Base-by-base conservation (phyloP, 2,888 invertebrate genomes). In the Sinelater perroti region DNA sequence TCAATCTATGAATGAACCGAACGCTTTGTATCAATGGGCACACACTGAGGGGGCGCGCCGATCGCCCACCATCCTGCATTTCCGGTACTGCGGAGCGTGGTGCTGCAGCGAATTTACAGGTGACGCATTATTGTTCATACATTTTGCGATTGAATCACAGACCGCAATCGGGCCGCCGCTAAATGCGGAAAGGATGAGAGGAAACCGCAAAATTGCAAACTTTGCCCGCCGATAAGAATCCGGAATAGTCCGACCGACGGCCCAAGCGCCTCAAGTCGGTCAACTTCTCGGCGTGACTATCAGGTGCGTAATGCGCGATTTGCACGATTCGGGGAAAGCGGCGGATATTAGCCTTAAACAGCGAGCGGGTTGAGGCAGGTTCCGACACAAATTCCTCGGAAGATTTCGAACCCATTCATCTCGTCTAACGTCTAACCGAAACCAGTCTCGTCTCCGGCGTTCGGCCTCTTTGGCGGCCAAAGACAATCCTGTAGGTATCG, bases 1-100 rank as follows among this genome's bases (percentile, higher is more conserved):
- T 60, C 63, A 63, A 67, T 65, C 59, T 65, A 62, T 67, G 67
- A 67, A 68, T 68, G 63, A 67, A 61, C 60, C 61, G 56, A 58
- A 55, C 56, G 50, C 59, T 54, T 59, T 62, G 61, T 64, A 66
- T 66, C 66, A 64, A 65, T 63, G 65, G 64, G 50, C 61, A 64
- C 56, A 65, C 61, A 63, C 58, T 63, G 64, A 63, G 63, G 64
- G 64, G 64, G 67, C 63, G 55, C 47, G 45, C 11, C 51, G 40
- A 35, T 63, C 64, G 62, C 67, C 67, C 60, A 67, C 67, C 26
- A 50, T 26, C 54, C 33, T 61, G 61, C 66, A 60, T 66, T 67
- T 67, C 67, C 67, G 63, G 66, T 64, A 63, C 26, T 44, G 30
- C 24, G 8, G 46, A 57, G 40, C 45, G 36, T 40, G 40, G 40